Evolutionary conservation across 1,140 invertebrate genomes (phyloP).

Genomic region (Wiebesia pumilae): DNA sequence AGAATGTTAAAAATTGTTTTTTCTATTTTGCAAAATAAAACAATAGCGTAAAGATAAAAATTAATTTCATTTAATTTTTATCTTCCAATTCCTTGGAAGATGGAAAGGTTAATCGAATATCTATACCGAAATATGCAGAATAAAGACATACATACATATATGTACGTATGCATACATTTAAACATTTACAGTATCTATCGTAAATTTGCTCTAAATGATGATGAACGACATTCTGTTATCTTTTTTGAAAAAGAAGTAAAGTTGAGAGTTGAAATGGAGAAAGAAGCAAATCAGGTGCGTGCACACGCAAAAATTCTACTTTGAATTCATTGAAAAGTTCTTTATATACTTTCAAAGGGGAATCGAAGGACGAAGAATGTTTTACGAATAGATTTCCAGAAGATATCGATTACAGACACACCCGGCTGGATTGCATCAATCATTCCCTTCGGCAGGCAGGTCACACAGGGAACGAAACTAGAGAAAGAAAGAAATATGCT

Average conservation of each 20-base stretch:
- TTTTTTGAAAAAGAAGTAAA: neutral
- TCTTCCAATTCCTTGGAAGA: no score
- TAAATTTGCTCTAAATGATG: slow-evolving; percentile 41
- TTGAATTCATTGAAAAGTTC: slow-evolving; percentile 41
- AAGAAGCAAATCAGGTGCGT: slow-evolving; percentile 14
- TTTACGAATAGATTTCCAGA: slow-evolving; percentile 43
- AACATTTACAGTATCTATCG: no score
- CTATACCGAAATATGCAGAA: no score
- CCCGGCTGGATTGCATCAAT: slow-evolving; percentile 50
- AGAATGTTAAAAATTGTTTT: no score
- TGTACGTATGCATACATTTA: no score
- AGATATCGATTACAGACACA: slow-evolving; percentile 48
- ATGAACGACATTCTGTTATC: slow-evolving; percentile 22
- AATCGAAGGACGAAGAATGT: slow-evolving; percentile 24
- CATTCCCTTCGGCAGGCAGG: slow-evolving; percentile 39
- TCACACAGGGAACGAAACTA: neutral
- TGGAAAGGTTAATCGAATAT: no score
- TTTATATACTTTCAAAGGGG: neutral
- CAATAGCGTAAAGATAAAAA: no score
- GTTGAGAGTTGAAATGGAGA: neutral
- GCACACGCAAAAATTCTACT: neutral
- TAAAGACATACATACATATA: no score
- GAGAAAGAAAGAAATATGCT: slow-evolving; percentile 16
- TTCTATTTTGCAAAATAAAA: no score
- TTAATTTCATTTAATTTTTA: no score